Evolutionary conservation across 2,797 vertebrate genomes (phyloP).

Genomic region (Cirrhinus mrigala): DNA sequence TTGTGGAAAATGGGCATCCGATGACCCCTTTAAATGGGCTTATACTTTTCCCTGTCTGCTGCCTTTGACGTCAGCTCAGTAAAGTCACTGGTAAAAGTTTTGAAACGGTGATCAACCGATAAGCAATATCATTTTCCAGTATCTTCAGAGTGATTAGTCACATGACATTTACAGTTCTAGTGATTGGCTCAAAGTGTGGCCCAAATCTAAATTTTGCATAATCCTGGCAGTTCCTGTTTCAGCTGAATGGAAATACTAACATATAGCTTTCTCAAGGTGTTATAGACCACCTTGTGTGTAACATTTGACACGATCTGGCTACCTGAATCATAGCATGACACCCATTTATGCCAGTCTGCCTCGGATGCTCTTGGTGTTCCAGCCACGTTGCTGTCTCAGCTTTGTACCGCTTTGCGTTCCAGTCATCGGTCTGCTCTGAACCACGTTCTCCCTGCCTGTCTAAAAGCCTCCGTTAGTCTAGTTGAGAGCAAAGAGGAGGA

Average conservation of each 20-base stretch:
- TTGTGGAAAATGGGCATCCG: too few species aligned
- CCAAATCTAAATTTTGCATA: too few species aligned
- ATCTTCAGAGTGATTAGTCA: not conserved
- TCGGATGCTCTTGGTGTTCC: not conserved
- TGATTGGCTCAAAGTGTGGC: not conserved
- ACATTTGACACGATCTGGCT: not conserved
- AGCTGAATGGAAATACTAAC: not conserved
- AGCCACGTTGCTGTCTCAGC: not conserved
- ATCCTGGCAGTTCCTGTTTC: not conserved
- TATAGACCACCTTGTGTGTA: not conserved
- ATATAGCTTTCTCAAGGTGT: not conserved
- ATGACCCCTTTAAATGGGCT: not conserved
- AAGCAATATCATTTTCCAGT: not conserved
- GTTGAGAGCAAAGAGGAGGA: conserved; percentile 47
- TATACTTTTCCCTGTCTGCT: not conserved
- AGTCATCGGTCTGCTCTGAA: not conserved
- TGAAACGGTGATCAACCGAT: not conserved
- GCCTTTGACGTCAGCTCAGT: not conserved
- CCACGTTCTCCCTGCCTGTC: conserved; percentile 17
- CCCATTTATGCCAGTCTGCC: not conserved
- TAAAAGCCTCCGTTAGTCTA: conserved; percentile 33
- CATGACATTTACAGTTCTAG: not conserved
- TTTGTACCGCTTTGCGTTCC: not conserved
- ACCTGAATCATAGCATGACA: not conserved
- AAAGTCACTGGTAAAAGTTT: not conserved